Percentiles rank a stretch among this genome's conserved stretches.
Evolutionary conservation across 2,797 vertebrate species (phyloP).

Genomic region (Synanceia verrucosa): DNA sequence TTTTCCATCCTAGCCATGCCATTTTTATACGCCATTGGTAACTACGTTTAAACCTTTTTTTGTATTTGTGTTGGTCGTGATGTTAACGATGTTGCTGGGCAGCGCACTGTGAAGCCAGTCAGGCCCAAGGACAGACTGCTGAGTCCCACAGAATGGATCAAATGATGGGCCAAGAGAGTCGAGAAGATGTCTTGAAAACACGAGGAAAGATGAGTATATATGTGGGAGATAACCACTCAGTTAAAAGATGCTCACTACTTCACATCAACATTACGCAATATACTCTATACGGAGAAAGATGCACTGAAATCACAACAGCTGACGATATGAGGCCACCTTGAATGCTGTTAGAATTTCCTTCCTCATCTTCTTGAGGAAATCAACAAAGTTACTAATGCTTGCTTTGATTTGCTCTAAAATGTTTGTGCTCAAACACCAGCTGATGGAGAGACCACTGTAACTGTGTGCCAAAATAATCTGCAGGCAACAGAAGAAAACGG

Average conservation of each 20-base stretch:
- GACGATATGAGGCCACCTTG: constrained; percentile 20
- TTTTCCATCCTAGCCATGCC: constrained; percentile 5
- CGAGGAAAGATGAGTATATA: constrained; percentile 13
- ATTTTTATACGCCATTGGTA: constrained; percentile 39
- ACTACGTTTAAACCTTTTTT: constrained; percentile 41
- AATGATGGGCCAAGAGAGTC: background rate
- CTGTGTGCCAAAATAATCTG: constrained; percentile 52
- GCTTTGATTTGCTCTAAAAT: constrained; percentile 1
- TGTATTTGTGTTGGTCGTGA: constrained; percentile 58
- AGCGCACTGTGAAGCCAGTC: constrained; percentile 38
- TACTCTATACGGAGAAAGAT: constrained; percentile 44
- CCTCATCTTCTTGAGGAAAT: constrained; percentile 8
- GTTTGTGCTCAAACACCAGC: constrained; percentile 2
- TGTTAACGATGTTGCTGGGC: constrained; percentile 46
- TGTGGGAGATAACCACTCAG: background rate
- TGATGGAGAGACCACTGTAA: constrained; percentile 16
- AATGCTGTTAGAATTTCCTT: constrained; percentile 46
- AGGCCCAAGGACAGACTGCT: constrained; percentile 19
- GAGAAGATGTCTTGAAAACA: constrained; percentile 4
- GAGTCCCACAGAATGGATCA: constrained; percentile 5
- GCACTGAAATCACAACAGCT: constrained; percentile 15
- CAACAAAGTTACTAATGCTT: background rate
- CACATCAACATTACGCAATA: constrained; percentile 54
- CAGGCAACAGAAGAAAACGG: constrained; percentile 12
- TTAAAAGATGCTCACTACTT: constrained; percentile 16